These are phyloP conservation scores for Brachyptera putata DNA, from an alignment of 2,888 invertebrate genomes.

Conservation along the genomic window DNA sequence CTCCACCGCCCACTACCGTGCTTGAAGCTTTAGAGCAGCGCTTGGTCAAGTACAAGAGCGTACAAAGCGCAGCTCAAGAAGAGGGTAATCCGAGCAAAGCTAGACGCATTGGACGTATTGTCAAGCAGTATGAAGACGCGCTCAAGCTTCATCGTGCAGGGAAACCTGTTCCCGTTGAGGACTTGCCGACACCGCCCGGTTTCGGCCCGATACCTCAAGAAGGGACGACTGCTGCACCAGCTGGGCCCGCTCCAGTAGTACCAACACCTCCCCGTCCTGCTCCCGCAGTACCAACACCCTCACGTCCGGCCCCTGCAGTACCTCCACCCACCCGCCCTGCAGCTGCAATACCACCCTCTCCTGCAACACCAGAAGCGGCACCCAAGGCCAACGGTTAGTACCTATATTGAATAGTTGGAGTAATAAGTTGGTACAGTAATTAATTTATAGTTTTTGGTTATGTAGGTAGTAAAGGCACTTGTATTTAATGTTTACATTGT, in stretches of 20 bases:
- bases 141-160: slow-evolving; percentile 62
- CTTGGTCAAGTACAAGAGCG: slow-evolving; percentile 70
- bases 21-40: slow-evolving; percentile 79
- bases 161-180: slow-evolving; percentile 67
- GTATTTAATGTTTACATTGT: too few relatives aligned
- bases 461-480: too few relatives aligned
- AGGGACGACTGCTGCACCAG: slow-evolving; percentile 25
- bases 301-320: slow-evolving; percentile 31
- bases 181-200: slow-evolving; percentile 76
- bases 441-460: background rate
- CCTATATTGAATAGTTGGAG: too few relatives aligned
- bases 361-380: background rate
- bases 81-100: slow-evolving; percentile 82
- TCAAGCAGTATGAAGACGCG: slow-evolving; percentile 77
- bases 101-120: slow-evolving; percentile 82
- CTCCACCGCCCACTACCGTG: slow-evolving; percentile 44
- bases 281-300: slow-evolving; percentile 31
- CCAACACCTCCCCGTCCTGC: slow-evolving; percentile 26
- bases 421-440: too few relatives aligned
- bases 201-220: slow-evolving; percentile 54
- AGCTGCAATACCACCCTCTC: slow-evolving; percentile 28
- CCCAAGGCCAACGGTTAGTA: slow-evolving; percentile 22
- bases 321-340: slow-evolving; percentile 24
- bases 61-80: slow-evolving; percentile 70
- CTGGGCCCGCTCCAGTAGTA: slow-evolving; percentile 33